phyloP scores from a whole-genome alignment of 2,888 invertebrate genomes.

The Zeuzera pyrina region DNA sequence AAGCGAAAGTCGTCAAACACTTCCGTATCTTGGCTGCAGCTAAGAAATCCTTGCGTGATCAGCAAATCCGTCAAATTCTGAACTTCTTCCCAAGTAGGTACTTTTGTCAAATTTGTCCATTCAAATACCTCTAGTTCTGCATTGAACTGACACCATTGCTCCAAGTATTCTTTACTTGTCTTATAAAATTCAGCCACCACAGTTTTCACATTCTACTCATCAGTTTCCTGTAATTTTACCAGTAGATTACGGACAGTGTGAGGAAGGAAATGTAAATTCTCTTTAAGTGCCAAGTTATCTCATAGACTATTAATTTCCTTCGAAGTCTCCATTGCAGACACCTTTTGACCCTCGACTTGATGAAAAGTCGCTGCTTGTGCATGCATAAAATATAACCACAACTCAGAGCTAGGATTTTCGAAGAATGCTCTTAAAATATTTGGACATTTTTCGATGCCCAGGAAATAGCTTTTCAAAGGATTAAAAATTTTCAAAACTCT shows the following conservation, averaged over 20 bases:
- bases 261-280: slow-evolving; percentile 9
- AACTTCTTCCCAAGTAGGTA: slow-evolving; percentile 21
- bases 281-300: slow-evolving; percentile 17
- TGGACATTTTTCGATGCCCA: slow-evolving; percentile 12
- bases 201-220: slow-evolving; percentile 11
- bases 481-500: slow-evolving; percentile 14
- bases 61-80: slow-evolving; percentile 15
- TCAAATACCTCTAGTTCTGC: slow-evolving; percentile 8
- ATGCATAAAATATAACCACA: slow-evolving; percentile 15
- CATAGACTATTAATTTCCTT: slow-evolving; percentile 21
- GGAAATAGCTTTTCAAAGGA: slow-evolving; percentile 7
- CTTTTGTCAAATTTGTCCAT: slow-evolving; percentile 16
- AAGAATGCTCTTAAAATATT: slow-evolving; percentile 4
- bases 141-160: slow-evolving; percentile 6
- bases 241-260: slow-evolving; percentile 13
- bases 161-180: slow-evolving; percentile 12
- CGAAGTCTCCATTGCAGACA: slow-evolving; percentile 19
- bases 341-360: slow-evolving; percentile 15
- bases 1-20: slow-evolving; percentile 23
- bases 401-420: slow-evolving; percentile 6
- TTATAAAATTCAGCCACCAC: slow-evolving; percentile 7
- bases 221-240: slow-evolving; percentile 9
- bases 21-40: slow-evolving; percentile 8
- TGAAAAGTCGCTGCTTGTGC: slow-evolving; percentile 17
- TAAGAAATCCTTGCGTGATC: slow-evolving; percentile 11